phyloP scores from a whole-genome alignment of 1,140 invertebrate species.

The Periplaneta americana region DNA sequence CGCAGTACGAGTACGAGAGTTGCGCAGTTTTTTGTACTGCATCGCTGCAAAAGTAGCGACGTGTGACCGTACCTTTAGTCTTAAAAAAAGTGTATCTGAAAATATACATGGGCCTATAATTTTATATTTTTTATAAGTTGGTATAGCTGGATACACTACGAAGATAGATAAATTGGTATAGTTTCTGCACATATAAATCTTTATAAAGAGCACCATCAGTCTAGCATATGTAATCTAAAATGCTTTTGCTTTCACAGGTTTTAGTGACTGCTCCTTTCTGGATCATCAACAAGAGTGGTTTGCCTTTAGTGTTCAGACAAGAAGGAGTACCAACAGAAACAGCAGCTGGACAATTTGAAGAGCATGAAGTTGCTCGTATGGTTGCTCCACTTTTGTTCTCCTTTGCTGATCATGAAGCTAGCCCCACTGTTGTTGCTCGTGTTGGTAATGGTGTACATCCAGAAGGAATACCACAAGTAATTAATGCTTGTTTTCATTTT shows the following conservation, averaged over 20 bases:
- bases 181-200: background rate
- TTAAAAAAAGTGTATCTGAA: too few relatives aligned
- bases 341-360: slow-evolving; percentile 85
- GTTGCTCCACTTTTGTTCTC: slow-evolving; percentile 91
- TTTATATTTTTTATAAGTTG: too few relatives aligned
- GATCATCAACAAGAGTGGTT: slow-evolving; percentile 92
- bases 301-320: slow-evolving; percentile 91
- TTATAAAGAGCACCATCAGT: background rate
- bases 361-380: slow-evolving; percentile 90
- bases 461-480: slow-evolving; percentile 52
- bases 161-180: background rate
- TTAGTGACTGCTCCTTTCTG: slow-evolving; percentile 84
- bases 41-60: too few relatives aligned
- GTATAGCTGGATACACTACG: too few relatives aligned
- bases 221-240: too few relatives aligned
- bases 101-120: too few relatives aligned
- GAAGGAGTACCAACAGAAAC: slow-evolving; percentile 73
- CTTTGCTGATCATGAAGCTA: slow-evolving; percentile 82
- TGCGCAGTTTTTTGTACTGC: too few relatives aligned
- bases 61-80: too few relatives aligned
- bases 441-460: slow-evolving; percentile 65
- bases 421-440: slow-evolving; percentile 54
- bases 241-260: slow-evolving; percentile 49
- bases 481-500: too few relatives aligned
- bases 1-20: too few relatives aligned